These are phyloP conservation scores for Rhyacophila brunnea DNA, from an alignment of 1,140 invertebrate species.

Conservation along the genomic window DNA sequence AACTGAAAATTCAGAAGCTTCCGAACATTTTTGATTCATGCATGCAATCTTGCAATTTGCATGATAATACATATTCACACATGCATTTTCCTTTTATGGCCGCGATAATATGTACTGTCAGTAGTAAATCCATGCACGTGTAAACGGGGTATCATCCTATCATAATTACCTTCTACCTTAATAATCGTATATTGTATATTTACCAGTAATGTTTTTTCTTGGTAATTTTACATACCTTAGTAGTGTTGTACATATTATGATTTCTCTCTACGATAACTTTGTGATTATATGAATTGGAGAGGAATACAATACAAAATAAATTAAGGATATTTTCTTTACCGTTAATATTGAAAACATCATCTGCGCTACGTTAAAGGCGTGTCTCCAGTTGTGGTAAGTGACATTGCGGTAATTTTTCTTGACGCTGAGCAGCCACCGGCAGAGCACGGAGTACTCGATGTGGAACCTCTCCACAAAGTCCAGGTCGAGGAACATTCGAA, in stretches of 20 bases:
- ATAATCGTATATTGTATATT: no score
- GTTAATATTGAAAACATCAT: conserved; percentile 95
- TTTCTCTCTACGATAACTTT: background rate
- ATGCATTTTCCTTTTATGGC: no score
- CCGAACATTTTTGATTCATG: no score
- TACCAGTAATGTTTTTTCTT: no score
- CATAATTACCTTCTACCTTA: no score
- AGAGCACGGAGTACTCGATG: conserved; percentile 85
- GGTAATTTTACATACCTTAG: no score
- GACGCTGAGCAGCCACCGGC: conserved; percentile 88
- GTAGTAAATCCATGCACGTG: no score
- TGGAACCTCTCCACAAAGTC: conserved; percentile 88
- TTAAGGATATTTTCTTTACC: conserved; percentile 54
- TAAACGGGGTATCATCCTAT: no score
- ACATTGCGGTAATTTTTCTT: conserved; percentile 97
- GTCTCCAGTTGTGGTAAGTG: conserved; percentile 96
- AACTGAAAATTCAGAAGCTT: no score
- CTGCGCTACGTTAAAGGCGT: conserved; percentile 94
- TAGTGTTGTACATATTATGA: background rate
- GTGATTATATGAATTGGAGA: background rate
- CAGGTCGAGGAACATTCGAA: conserved; percentile 89
- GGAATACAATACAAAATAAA: background rate
- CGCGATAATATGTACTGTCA: no score
- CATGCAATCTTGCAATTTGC: no score
- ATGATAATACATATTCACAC: no score